phyloP scores from a whole-genome alignment of 2,113 vertebrate genomes.

The Shinisaurus crocodilurus region DNA sequence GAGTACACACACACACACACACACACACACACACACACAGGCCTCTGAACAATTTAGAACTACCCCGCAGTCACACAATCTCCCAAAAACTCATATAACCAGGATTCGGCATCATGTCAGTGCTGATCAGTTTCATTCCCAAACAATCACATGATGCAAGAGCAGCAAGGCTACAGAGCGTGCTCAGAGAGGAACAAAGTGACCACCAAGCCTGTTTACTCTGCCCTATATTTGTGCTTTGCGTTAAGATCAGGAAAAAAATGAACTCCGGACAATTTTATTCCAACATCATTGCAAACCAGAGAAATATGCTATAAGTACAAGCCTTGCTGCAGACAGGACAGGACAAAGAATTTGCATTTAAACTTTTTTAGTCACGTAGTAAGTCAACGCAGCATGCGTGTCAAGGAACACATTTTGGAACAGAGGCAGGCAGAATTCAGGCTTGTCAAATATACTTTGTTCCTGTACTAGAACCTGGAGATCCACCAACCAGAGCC shows the following conservation, averaged over 20 bases:
- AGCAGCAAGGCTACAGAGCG: conserved; percentile 15
- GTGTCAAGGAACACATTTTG: neutral
- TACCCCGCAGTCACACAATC: neutral
- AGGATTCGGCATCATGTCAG: neutral
- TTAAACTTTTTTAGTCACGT: neutral
- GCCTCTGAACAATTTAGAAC: neutral
- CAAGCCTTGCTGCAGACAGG: neutral
- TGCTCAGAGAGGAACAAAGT: conserved; percentile 42
- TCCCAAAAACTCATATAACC: neutral
- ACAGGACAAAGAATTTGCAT: neutral
- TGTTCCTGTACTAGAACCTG: too few species aligned
- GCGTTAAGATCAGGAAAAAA: conserved; percentile 5
- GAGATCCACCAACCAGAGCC: too few species aligned
- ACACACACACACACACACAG: neutral
- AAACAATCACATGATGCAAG: conserved; percentile 18
- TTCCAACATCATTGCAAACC: neutral
- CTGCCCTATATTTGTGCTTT: conserved; percentile 16
- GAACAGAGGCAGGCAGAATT: too few species aligned
- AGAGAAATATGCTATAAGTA: neutral
- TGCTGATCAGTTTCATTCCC: conserved; percentile 8
- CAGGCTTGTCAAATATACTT: too few species aligned
- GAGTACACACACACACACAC: neutral
- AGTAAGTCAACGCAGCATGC: neutral
- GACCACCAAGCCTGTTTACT: conserved; percentile 4
- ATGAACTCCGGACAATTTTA: neutral